phyloP scores from a whole-genome alignment of 2,797 vertebrate species.

The Aplochiton taeniatus region DNA sequence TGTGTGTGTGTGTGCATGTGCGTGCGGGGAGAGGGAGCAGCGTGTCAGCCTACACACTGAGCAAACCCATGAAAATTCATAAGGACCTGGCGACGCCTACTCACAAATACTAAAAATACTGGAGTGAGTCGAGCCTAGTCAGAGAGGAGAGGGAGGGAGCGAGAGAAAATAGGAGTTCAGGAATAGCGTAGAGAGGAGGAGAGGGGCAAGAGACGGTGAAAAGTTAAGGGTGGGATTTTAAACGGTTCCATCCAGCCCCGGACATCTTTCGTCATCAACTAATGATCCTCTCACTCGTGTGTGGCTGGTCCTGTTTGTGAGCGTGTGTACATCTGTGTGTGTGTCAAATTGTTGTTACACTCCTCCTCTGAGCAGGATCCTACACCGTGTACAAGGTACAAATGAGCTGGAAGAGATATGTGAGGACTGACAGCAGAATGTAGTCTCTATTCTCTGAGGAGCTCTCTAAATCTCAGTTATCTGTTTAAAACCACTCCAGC shows the following conservation, averaged over 20 bases:
- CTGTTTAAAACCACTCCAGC: no score
- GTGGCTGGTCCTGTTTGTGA: constrained; percentile 20
- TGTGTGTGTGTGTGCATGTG: constrained; percentile 12
- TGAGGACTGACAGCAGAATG: no score
- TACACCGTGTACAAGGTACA: no score
- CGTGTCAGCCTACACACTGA: constrained; percentile 74
- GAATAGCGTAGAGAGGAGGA: constrained; percentile 10
- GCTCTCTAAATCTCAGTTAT: no score
- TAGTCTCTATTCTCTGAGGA: no score
- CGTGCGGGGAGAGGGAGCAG: constrained; percentile 49
- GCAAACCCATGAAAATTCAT: constrained; percentile 80
- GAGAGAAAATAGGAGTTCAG: constrained; percentile 45
- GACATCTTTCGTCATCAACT: constrained; percentile 66
- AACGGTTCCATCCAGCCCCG: constrained; percentile 47
- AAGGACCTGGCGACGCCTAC: constrained; percentile 74
- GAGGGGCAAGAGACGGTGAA: background rate
- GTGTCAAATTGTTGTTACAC: background rate
- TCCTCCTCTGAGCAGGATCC: no score
- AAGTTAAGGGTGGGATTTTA: background rate
- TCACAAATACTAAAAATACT: constrained; percentile 77
- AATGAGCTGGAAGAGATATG: no score
- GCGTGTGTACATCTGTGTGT: constrained; percentile 19
- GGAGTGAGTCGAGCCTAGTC: constrained; percentile 70
- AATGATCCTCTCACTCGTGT: constrained; percentile 45
- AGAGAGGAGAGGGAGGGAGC: constrained; percentile 32